These are phyloP conservation scores for Napeogenes sylphis DNA, from an alignment of 2,888 invertebrate species.

Conservation along the genomic window DNA sequence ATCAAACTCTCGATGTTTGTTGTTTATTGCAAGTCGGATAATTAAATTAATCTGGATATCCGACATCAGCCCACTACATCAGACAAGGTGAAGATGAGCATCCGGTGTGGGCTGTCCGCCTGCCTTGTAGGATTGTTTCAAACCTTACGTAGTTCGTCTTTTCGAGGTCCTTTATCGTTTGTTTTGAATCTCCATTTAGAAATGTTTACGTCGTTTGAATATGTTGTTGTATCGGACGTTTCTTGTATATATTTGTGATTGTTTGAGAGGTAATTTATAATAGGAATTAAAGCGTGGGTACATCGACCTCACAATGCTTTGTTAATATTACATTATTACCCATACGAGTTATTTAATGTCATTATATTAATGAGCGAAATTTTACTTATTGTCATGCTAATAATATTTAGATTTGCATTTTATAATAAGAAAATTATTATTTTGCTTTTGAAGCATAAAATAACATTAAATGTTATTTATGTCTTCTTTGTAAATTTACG, in stretches of 20 bases:
- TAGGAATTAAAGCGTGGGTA: neutral
- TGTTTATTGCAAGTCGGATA: too few relatives aligned
- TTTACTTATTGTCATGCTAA: too few relatives aligned
- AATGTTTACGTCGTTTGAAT: neutral
- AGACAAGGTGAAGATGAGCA: conserved; percentile 5
- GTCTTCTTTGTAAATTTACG: neutral
- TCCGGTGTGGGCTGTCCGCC: conserved; percentile 1
- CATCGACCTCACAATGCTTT: neutral
- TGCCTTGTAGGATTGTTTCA: neutral
- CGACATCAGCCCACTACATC: neutral
- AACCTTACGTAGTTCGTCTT: conserved; percentile 1
- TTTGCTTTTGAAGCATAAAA: neutral
- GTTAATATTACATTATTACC: neutral
- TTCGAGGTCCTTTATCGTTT: conserved; percentile 1
- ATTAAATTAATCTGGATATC: neutral
- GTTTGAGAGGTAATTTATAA: too few relatives aligned
- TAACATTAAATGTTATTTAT: neutral
- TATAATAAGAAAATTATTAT: neutral
- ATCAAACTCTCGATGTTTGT: too few relatives aligned
- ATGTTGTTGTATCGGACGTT: neutral
- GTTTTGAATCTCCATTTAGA: neutral
- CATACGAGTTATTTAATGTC: neutral
- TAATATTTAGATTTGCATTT: too few relatives aligned
- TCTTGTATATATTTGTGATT: too few relatives aligned
- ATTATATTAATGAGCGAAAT: neutral